These are phyloP conservation scores for Sardina pilchardus DNA, from an alignment of 2,113 vertebrate species.

Conservation along the genomic window DNA sequence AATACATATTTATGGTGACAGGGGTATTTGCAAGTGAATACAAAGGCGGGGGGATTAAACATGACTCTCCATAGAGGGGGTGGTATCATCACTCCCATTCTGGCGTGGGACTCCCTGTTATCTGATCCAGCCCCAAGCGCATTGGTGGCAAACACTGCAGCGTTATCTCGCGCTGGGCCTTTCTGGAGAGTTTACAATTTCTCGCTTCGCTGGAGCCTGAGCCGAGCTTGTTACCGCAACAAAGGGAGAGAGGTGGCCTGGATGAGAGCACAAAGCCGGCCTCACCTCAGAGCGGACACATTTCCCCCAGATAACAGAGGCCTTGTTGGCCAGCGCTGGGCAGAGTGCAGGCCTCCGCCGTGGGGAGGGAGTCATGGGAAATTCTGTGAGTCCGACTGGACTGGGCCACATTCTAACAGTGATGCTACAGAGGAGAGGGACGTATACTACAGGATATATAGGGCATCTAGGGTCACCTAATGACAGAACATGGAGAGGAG, in stretches of 20 bases:
- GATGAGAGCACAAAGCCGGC: conserved; percentile 90
- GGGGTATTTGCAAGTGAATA: conserved; percentile 86
- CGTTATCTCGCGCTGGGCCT: conserved; percentile 95
- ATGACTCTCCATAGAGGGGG: conserved; percentile 92
- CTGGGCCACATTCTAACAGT: neutral
- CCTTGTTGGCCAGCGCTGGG: conserved; percentile 76
- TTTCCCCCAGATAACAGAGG: conserved; percentile 87
- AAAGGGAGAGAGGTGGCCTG: conserved; percentile 88
- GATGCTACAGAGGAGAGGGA: neutral
- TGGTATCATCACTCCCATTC: conserved; percentile 87
- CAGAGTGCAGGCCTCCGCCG: conserved; percentile 25
- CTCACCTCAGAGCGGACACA: conserved; percentile 87
- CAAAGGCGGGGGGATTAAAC: conserved; percentile 90
- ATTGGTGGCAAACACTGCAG: conserved; percentile 93
- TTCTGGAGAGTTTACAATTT: conserved; percentile 99
- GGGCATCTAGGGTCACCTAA: neutral
- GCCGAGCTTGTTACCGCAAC: conserved; percentile 97
- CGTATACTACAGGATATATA: neutral
- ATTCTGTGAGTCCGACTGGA: conserved; percentile 46
- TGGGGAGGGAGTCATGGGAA: conserved; percentile 2
- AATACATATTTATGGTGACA: conserved; percentile 96
- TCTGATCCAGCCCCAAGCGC: conserved; percentile 92
- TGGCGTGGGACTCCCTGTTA: conserved; percentile 88
- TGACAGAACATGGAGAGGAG: neutral
- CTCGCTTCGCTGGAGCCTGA: conserved; percentile 98